Evolutionary conservation across 1,140 invertebrate species (phyloP).

Genomic region (Drosophila tani): DNA sequence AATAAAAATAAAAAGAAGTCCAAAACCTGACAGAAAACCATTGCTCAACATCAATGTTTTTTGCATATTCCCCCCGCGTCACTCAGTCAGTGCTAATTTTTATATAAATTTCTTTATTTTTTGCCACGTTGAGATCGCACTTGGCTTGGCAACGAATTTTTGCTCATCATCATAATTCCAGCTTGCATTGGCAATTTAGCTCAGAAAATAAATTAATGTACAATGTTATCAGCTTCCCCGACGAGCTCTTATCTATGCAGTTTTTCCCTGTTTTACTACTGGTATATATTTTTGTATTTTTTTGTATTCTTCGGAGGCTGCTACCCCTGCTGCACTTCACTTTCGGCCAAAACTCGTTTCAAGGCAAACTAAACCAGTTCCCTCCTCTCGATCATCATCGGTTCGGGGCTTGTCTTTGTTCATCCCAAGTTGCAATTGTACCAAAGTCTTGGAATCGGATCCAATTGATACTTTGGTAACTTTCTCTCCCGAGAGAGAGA

Average conservation of each 20-base stretch:
- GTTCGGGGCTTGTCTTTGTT: slow-evolving; percentile 25
- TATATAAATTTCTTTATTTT: slow-evolving; percentile 24
- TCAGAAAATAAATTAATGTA: slow-evolving; percentile 10
- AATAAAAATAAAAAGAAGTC: slow-evolving; percentile 6
- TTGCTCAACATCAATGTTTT: slow-evolving; percentile 8
- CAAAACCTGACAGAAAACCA: slow-evolving; percentile 20
- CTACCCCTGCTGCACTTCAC: slow-evolving; percentile 65
- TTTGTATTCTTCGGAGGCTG: background rate
- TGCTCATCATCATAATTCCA: slow-evolving; percentile 48
- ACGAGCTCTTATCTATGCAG: slow-evolving; percentile 46
- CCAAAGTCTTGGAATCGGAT: slow-evolving; percentile 40
- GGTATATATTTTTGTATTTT: background rate
- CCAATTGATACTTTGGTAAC: slow-evolving; percentile 70
- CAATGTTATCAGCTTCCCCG: slow-evolving; percentile 17
- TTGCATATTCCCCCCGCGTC: slow-evolving; percentile 1
- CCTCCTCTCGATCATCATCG: slow-evolving; percentile 5
- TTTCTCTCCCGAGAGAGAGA: slow-evolving; percentile 51
- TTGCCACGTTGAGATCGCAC: slow-evolving; percentile 62
- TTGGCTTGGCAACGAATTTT: slow-evolving; percentile 28
- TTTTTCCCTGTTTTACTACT: slow-evolving; percentile 14
- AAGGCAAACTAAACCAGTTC: slow-evolving; percentile 62
- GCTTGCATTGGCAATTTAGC: slow-evolving; percentile 53
- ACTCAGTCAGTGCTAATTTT: slow-evolving; percentile 19
- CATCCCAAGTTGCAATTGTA: slow-evolving; percentile 47
- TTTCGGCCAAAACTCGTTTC: slow-evolving; percentile 73